Evolutionary conservation across 1,140 invertebrate species (phyloP), one percentile per base, ranked within the genome.

Genomic region (Hormaphis cornu): DNA sequence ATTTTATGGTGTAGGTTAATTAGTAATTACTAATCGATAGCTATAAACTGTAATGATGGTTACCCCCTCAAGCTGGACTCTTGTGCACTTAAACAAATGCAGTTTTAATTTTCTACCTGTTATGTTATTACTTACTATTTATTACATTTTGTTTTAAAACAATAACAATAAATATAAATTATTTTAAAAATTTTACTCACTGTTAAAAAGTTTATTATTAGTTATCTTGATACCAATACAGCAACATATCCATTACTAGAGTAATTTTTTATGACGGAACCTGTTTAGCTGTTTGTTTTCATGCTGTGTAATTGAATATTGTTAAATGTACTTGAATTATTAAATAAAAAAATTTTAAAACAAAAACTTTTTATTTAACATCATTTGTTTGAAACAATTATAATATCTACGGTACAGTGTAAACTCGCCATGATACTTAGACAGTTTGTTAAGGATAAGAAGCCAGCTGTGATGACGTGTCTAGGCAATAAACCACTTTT

Each of bases 191-290:
- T 33, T 58, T 58, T 58, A 58, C 40, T 16, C 40, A 40, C 22
- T 58, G 35, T 58, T 58, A 58, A 24, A 4, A 40, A 58, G 54
- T 40, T n/a, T n/a, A n/a, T n/a, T n/a, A 58, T 16, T 58, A 58
- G 14, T 10, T 24, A 37, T 33, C 4, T 33, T 6, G 22, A 40
- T 24, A 5, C 30, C 33, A 37, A n/a, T n/a, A n/a, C n/a, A n/a
- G n/a, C 14, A 14, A 40, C 54, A 58, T 58, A 40, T 58, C 33
- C 28, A 2, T 5, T 30, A 28, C 28, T 4, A 10, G 30, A 18
- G 8, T 30, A 18, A 52, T n/a, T 28, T 52, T 26, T 53, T 8
- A 30, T 28, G n/a, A 24, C 24, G 4, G 50, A 9, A 53, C 2
- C 30, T 53, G 20, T n/a, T 22, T 48, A 12, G 2, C 6, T 53